phyloP scores from a whole-genome alignment of 2,113 vertebrate species.

The Corythaeola cristata region DNA sequence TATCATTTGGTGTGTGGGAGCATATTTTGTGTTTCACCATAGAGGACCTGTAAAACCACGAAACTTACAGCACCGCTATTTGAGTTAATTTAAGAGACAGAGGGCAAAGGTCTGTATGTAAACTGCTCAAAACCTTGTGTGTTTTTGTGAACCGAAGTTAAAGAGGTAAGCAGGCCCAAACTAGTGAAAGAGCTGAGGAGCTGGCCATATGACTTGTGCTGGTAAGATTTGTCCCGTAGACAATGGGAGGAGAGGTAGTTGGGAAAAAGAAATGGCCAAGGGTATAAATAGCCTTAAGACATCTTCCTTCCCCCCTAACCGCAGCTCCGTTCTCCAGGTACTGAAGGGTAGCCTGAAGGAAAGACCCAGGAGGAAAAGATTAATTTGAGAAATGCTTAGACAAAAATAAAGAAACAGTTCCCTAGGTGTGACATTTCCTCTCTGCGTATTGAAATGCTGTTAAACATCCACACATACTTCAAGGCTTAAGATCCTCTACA shows the following conservation, averaged over 20 bases:
- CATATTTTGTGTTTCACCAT: not conserved
- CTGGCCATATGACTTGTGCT: not conserved
- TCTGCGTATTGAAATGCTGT: not conserved
- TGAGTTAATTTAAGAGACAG: not conserved
- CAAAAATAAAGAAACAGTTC: not conserved
- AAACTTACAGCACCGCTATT: not conserved
- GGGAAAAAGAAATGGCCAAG: not conserved
- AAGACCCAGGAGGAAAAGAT: not conserved
- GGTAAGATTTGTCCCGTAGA: not conserved
- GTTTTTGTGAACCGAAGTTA: not conserved
- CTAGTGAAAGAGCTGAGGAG: not conserved
- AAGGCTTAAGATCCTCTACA: not conserved
- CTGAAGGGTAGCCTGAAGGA: not conserved
- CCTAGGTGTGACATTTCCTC: not conserved
- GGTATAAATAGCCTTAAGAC: not conserved
- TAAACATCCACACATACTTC: not conserved
- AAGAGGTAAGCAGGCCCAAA: not conserved
- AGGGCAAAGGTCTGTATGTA: not conserved
- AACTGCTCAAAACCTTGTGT: not conserved
- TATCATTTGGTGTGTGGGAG: not conserved
- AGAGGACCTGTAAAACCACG: not conserved
- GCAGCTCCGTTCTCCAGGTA: not conserved
- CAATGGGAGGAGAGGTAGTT: not conserved
- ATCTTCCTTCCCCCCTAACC: not conserved
- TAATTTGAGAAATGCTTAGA: not conserved